These are phyloP conservation scores for Clarias batrachus DNA, from an alignment of 2,113 vertebrate species.

Conservation along the genomic window DNA sequence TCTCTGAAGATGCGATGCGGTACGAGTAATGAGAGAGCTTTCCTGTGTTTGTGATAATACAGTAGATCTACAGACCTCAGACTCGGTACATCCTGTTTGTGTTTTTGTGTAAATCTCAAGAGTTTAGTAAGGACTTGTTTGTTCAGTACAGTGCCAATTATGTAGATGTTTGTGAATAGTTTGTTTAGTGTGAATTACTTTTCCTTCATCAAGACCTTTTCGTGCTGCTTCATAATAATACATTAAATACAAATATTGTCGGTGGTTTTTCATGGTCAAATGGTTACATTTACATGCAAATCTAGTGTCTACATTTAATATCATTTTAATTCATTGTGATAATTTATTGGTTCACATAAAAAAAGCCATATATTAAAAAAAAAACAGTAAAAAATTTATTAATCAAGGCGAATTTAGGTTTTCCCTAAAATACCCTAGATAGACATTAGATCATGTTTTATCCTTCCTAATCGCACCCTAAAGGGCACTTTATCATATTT, in stretches of 20 bases:
- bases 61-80: neutral
- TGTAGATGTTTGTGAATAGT: neutral
- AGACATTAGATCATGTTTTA: no score
- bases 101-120: neutral
- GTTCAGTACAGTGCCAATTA: neutral
- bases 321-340: no score
- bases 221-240: neutral
- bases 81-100: neutral
- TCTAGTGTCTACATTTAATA: neutral
- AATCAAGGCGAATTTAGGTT: no score
- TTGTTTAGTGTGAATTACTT: neutral
- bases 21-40: neutral
- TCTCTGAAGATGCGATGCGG: neutral
- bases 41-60: neutral
- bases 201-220: neutral
- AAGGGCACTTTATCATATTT: no score
- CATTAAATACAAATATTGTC: neutral
- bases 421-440: no score
- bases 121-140: neutral
- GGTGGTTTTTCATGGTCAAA: neutral
- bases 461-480: no score
- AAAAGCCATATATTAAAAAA: no score
- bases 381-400: no score
- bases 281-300: neutral
- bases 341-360: no score